These are phyloP conservation scores for Otolemur garnettii DNA, from an alignment of 2,113 vertebrate species.

Conservation along the genomic window DNA sequence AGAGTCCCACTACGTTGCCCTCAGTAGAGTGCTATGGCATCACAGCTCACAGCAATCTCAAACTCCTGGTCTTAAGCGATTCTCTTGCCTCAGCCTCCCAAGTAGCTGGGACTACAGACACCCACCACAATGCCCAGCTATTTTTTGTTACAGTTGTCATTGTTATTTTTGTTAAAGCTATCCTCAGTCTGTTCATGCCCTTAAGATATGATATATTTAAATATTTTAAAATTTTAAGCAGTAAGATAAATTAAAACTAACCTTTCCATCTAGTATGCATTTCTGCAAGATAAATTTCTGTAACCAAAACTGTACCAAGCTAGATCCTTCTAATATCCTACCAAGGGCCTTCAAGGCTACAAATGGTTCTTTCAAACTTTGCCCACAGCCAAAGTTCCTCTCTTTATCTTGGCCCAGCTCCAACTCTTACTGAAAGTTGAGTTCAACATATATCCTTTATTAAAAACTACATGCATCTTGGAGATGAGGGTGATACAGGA, in stretches of 20 bases:
- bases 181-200: neutral
- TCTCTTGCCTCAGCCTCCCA: no score
- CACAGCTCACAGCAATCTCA: no score
- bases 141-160: no score
- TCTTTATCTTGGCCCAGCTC: neutral
- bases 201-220: constrained; percentile 37
- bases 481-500: neutral
- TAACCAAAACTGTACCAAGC: neutral
- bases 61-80: no score
- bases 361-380: neutral
- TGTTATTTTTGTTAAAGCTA: constrained; percentile 53
- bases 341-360: neutral
- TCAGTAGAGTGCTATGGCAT: no score
- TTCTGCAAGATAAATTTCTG: neutral
- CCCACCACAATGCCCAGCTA: no score
- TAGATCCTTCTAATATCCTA: neutral
- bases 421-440: neutral
- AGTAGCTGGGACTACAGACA: no score
- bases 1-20: no score
- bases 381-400: neutral
- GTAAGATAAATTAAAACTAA: neutral
- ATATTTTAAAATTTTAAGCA: constrained; percentile 23
- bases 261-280: neutral
- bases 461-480: neutral
- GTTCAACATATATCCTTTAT: neutral